phyloP scores from a whole-genome alignment of 2,113 vertebrate species.

The Morone saxatilis region DNA sequence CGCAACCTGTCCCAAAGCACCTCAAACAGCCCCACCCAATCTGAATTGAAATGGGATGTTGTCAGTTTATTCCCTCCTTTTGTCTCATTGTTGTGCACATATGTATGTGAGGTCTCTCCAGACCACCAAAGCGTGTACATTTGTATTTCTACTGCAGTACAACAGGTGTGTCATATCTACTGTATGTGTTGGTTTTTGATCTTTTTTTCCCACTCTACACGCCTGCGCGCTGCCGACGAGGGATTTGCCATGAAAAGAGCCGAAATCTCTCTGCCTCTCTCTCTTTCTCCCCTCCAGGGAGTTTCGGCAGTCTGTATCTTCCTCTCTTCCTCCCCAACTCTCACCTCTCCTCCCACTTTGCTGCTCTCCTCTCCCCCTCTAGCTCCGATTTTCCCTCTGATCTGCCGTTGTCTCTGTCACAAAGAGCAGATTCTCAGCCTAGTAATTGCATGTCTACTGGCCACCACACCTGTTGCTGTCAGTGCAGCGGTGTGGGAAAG shows the following conservation, averaged over 20 bases:
- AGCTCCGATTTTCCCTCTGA: constrained; percentile 65
- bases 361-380: constrained; percentile 15
- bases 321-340: constrained; percentile 22
- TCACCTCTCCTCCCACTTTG: constrained; percentile 46
- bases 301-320: constrained; percentile 55
- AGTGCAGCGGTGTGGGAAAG: constrained; percentile 56
- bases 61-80: constrained; percentile 22
- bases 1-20: constrained; percentile 60
- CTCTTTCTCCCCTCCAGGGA: constrained; percentile 37
- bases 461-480: constrained; percentile 83
- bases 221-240: constrained; percentile 24
- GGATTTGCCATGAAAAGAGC: constrained; percentile 67
- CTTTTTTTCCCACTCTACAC: constrained; percentile 7
- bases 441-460: constrained; percentile 76
- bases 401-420: constrained; percentile 70
- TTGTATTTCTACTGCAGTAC: constrained; percentile 36
- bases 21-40: constrained; percentile 57
- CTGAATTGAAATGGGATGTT: constrained; percentile 36
- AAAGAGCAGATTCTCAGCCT: constrained; percentile 65
- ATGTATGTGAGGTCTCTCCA: constrained; percentile 40
- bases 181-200: constrained; percentile 64
- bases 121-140: constrained; percentile 49
- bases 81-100: constrained; percentile 47
- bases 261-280: constrained; percentile 43
- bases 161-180: constrained; percentile 52